Conservation (phyloP, 2,797 vertebrate genomes). For the Adrianichthys oophorus region DNA sequence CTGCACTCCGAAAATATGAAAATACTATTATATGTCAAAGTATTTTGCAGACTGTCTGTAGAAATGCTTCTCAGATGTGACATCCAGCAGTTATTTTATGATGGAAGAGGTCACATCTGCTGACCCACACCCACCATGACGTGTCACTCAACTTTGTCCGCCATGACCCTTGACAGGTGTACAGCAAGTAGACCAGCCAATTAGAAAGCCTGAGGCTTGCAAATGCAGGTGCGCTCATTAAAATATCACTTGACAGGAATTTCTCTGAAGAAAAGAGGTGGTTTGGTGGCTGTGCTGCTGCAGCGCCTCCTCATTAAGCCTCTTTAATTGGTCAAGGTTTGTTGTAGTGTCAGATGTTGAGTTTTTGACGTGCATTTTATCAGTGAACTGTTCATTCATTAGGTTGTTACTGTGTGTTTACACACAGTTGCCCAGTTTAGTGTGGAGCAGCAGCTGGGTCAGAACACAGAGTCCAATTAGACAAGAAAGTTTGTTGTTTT, state of each 20-base stretch:
- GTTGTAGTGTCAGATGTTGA: constrained; percentile 16
- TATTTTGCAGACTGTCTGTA: too few relatives aligned
- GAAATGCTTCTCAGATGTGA: too few relatives aligned
- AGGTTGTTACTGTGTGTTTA: constrained; percentile 40
- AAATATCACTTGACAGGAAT: constrained; percentile 19
- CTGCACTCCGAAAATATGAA: too few relatives aligned
- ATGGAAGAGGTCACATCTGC: constrained; percentile 6
- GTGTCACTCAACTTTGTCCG: constrained; percentile 3
- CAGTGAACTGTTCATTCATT: constrained; percentile 29
- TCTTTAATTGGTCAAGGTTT: constrained; percentile 53
- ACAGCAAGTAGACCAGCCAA: constrained; percentile 44
- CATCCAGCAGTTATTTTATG: too few relatives aligned
- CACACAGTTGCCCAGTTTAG: constrained; percentile 15
- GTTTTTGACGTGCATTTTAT: constrained; percentile 22
- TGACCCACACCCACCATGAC: constrained; percentile 21
- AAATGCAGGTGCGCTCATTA: constrained; percentile 50
- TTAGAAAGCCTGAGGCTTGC: constrained; percentile 50
- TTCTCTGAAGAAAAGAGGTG: constrained; percentile 5
- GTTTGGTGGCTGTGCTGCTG: constrained; percentile 6
- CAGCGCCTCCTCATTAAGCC: constrained; percentile 30
- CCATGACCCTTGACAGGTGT: constrained; percentile 41
- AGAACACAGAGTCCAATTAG: constrained; percentile 34
- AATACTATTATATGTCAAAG: too few relatives aligned
- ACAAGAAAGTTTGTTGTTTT: constrained; percentile 19
- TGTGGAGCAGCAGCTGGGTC: constrained; percentile 26